A percentile compares a stretch with the other conserved stretches of the same genome.
phyloP scores from a whole-genome alignment of 2,888 invertebrate genomes.

The Nymphalis polychloros region DNA sequence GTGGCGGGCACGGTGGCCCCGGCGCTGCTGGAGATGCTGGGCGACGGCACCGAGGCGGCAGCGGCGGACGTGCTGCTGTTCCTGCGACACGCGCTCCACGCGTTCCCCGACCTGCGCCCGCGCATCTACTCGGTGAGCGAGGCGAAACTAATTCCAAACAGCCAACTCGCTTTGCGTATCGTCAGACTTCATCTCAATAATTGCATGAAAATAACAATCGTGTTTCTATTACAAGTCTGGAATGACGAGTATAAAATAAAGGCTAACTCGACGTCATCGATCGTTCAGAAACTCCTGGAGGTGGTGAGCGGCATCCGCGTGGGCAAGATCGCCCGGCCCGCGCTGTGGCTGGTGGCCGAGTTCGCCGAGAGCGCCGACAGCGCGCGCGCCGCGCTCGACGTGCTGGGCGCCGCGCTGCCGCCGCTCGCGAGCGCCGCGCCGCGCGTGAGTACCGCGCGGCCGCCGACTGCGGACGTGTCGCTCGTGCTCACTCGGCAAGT shows the following conservation, averaged over 20 bases:
- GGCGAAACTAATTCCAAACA: too few relatives aligned
- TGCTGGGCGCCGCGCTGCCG: slow-evolving; percentile 78
- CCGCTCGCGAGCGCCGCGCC: slow-evolving; percentile 32
- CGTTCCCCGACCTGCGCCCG: slow-evolving; percentile 90
- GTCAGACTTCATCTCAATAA: too few relatives aligned
- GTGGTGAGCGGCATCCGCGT: slow-evolving; percentile 93
- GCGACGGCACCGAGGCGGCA: slow-evolving; percentile 93
- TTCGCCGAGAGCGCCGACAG: slow-evolving; percentile 91
- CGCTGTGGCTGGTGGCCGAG: slow-evolving; percentile 98
- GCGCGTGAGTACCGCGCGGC: neutral
- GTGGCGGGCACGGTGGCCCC: slow-evolving; percentile 97
- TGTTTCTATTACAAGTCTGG: too few relatives aligned
- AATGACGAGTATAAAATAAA: too few relatives aligned
- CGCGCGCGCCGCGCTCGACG: slow-evolving; percentile 89
- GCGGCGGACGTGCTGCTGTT: slow-evolving; percentile 97
- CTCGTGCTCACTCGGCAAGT: neutral
- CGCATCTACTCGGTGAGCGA: slow-evolving; percentile 88
- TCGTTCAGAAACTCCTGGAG: slow-evolving; percentile 85
- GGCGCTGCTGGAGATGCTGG: slow-evolving; percentile 95
- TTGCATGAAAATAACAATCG: too few relatives aligned
- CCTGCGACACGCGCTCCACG: slow-evolving; percentile 97
- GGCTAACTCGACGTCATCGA: too few relatives aligned
- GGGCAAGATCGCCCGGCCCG: slow-evolving; percentile 95
- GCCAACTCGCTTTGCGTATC: too few relatives aligned
- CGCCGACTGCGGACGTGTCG: neutral